Evolutionary conservation across 1,140 invertebrate genomes (phyloP), one percentile per base, ranked within the genome.

Genomic region (Drosophila sproati): DNA sequence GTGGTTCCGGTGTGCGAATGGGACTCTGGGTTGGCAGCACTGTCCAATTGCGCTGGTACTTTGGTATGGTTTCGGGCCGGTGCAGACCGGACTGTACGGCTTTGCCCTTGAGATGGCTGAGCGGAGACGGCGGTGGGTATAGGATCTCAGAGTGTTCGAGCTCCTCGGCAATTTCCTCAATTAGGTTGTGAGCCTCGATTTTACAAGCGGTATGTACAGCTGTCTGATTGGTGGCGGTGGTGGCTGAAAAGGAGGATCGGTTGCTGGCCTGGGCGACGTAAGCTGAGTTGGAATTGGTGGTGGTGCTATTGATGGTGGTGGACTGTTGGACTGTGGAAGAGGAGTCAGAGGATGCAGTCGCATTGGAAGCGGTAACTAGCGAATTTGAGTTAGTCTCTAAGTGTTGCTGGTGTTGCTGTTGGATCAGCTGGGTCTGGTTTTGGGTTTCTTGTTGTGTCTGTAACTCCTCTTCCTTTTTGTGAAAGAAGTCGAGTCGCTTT

Each of bases 41-140:
- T 73, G 94, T 94, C 82, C 95, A 93, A 82, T 95, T 93, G 92
- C 94, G 93, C 87, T 95, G 94, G 91, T 95, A 95, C 64, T 93
- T 91, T 32, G 94, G 94, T 80, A 95, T 94, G 81, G 92, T 93
- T 50, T 94, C 94, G 12, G 94, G 93, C 92, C 93, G 94, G 64
- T 95, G 94, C 68, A 95, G 91, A 50, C 93, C 93, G 67, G 94
- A 93, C 39, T 86, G 77, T 47, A 82, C 75, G 73, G 78, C 54
- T 80, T 90, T 91, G 54, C 73, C 76, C 60, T 92, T 80, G 83
- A 93, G 52, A 92, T 92, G 91, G 67, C 91, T 91, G 35, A 92
- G 80, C 71, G 91, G 91, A 73, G 91, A 92, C 62, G 91, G 91
- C 75, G 91, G 91, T 59, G 91, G 91, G 35, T 90, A 92, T 2